Percentiles rank a stretch among this genome's conserved stretches.
phyloP scores from a whole-genome alignment of 2,888 invertebrate species.

The Leptogaster cylindrica region DNA sequence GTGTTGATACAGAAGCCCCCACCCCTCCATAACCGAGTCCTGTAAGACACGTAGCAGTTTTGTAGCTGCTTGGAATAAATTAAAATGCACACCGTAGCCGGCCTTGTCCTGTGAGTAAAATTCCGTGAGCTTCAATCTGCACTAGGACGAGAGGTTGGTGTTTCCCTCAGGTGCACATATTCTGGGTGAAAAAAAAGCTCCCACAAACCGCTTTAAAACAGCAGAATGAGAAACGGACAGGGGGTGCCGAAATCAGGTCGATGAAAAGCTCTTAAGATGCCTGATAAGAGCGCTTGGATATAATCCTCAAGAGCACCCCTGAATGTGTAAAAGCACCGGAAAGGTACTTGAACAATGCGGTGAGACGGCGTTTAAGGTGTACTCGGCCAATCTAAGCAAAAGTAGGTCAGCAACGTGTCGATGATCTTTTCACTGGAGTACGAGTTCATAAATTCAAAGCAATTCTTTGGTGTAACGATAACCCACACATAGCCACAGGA shows the following conservation, averaged over 20 bases:
- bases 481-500: too few species aligned
- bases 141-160: not conserved
- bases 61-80: slow-evolving; percentile 14
- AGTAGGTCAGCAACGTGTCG: slow-evolving; percentile 63
- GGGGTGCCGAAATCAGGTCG: slow-evolving; percentile 27
- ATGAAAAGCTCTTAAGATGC: slow-evolving; percentile 38
- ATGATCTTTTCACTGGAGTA: slow-evolving; percentile 57
- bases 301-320: slow-evolving; percentile 36
- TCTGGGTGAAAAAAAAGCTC: slow-evolving; percentile 29
- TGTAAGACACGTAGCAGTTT: too few species aligned
- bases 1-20: slow-evolving; percentile 14
- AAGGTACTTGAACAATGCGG: slow-evolving; percentile 37
- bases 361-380: slow-evolving; percentile 36
- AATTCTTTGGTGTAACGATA: slow-evolving; percentile 44
- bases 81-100: slow-evolving; percentile 29
- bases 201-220: not conserved
- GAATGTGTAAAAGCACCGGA: slow-evolving; percentile 37
- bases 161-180: slow-evolving; percentile 20
- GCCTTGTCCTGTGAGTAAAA: not conserved
- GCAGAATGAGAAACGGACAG: not conserved
- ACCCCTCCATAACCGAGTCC: not conserved
- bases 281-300: slow-evolving; percentile 30
- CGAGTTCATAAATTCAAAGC: slow-evolving; percentile 47
- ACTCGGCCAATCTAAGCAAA: slow-evolving; percentile 51
- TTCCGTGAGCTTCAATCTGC: slow-evolving; percentile 17